Percentiles rank a stretch among this genome's conserved stretches.
Evolutionary conservation across 2,113 vertebrate species (phyloP).

Genomic region (Prietella phreatophila): DNA sequence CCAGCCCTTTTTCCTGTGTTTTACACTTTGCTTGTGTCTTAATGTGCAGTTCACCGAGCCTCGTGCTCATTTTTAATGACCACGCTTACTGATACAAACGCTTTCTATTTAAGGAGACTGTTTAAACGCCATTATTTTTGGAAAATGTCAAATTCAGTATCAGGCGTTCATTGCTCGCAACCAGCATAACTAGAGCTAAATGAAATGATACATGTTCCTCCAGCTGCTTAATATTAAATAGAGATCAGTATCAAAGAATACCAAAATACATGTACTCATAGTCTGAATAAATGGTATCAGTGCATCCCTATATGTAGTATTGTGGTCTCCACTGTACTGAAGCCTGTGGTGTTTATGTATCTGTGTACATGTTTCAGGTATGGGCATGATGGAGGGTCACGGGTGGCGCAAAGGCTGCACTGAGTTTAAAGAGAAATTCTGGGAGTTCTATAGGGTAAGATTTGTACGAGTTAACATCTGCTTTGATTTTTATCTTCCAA

Average conservation of each 20-base stretch:
- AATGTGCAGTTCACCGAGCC: background rate
- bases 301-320: background rate
- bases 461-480: slow-evolving; percentile 15
- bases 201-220: background rate
- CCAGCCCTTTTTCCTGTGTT: background rate
- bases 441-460: slow-evolving; percentile 87
- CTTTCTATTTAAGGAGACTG: background rate
- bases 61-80: background rate
- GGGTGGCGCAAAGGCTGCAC: slow-evolving; percentile 64
- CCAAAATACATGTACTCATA: background rate
- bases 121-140: background rate
- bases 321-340: background rate
- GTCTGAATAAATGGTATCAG: background rate
- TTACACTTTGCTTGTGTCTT: background rate
- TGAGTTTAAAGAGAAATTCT: slow-evolving; percentile 87
- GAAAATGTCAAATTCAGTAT: background rate
- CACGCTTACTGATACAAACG: background rate
- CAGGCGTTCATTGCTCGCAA: background rate
- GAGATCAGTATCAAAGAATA: background rate
- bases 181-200: background rate
- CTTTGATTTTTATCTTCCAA: background rate
- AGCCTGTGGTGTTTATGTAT: too few relatives aligned
- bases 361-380: slow-evolving; percentile 67
- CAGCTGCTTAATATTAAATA: background rate
- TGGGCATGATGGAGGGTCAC: slow-evolving; percentile 81